phyloP scores from a whole-genome alignment of 2,888 invertebrate genomes.

The Andrena fulva region DNA sequence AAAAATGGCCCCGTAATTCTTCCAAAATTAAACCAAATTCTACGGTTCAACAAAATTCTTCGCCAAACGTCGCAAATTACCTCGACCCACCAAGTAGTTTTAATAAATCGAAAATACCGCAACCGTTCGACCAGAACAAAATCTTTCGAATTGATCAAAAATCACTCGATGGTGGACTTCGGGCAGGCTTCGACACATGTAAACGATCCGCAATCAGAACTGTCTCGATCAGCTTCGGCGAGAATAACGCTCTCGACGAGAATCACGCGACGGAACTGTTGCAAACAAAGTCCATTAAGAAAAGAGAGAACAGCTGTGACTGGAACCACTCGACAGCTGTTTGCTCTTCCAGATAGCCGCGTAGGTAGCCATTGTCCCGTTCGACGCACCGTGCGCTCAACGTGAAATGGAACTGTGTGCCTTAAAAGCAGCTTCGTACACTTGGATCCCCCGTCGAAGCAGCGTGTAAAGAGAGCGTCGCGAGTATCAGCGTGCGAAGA shows the following conservation, averaged over 20 bases:
- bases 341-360: conserved; percentile 21
- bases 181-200: neutral
- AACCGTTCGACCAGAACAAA: neutral
- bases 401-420: conserved; percentile 21
- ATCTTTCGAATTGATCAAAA: conserved; percentile 2
- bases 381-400: conserved; percentile 11
- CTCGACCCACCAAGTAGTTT: neutral
- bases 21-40: neutral
- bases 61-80: too few species aligned
- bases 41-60: neutral
- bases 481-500: conserved; percentile 28
- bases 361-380: conserved; percentile 19
- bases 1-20: neutral
- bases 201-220: neutral
- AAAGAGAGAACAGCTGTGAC: neutral
- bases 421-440: conserved; percentile 38
- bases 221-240: neutral
- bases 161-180: conserved; percentile 1
- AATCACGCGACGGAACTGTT: neutral
- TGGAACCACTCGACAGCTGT: neutral
- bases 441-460: neutral
- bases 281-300: neutral
- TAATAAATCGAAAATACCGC: neutral
- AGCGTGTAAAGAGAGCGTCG: neutral
- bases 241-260: neutral